Evolutionary conservation across 2,888 invertebrate genomes (phyloP).

Genomic region (Orgyia antiqua): DNA sequence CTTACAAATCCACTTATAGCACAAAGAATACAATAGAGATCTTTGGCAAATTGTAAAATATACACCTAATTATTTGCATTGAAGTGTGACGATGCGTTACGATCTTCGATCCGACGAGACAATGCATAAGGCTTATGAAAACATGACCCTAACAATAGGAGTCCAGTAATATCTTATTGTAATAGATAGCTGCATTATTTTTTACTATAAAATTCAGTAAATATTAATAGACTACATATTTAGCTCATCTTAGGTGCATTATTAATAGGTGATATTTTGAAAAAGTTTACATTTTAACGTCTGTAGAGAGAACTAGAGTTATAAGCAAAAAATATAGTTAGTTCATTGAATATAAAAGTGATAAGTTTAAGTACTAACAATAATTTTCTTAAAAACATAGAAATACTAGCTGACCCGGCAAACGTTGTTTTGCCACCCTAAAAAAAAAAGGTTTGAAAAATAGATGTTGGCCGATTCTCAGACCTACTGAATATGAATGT

Average conservation of each 20-base stretch:
- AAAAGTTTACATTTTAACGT: background rate
- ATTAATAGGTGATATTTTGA: background rate
- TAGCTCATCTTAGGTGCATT: background rate
- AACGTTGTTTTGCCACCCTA: too few species aligned
- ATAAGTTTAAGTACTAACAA: too few species aligned
- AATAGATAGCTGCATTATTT: constrained; percentile 43
- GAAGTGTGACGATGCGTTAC: constrained; percentile 57
- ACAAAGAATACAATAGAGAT: constrained; percentile 65
- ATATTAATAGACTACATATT: too few species aligned
- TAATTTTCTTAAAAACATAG: too few species aligned
- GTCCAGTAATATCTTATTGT: constrained; percentile 44
- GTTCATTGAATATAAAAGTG: too few species aligned
- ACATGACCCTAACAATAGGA: constrained; percentile 53
- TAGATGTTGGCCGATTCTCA: too few species aligned
- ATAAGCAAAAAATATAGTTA: constrained; percentile 1
- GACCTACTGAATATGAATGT: too few species aligned
- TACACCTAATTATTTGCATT: constrained; percentile 75
- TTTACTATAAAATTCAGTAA: constrained; percentile 10
- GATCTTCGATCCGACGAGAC: constrained; percentile 53
- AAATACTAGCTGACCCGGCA: too few species aligned
- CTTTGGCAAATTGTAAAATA: constrained; percentile 77
- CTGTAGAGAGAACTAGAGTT: too few species aligned
- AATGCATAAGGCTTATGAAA: constrained; percentile 70
- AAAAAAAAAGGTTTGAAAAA: too few species aligned
- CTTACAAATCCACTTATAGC: constrained; percentile 65